phyloP scores from a whole-genome alignment of 2,797 vertebrate species.

The Spinus olivaceus region DNA sequence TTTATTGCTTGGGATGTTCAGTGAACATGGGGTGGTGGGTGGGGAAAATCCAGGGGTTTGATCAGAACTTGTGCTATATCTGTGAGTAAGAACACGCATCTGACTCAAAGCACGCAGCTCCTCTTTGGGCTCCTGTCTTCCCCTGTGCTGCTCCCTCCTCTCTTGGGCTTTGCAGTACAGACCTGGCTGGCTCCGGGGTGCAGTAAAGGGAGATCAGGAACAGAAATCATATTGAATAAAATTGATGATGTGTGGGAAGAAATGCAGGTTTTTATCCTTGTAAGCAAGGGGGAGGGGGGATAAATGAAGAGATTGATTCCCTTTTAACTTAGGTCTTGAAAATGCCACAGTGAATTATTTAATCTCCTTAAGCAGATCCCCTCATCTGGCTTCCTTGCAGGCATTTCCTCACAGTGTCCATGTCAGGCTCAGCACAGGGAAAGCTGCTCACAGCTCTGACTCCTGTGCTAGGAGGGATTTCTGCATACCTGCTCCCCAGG shows the following conservation, averaged over 20 bases:
- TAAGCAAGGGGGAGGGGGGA: rapidly evolving
- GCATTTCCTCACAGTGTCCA: not conserved
- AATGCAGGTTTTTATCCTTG: not conserved
- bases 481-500: not conserved
- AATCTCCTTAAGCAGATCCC: not conserved
- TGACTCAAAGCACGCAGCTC: not conserved
- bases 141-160: not conserved
- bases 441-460: not conserved
- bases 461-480: not conserved
- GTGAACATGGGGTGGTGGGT: not conserved
- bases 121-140: not conserved
- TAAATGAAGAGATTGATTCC: not conserved
- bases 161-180: not conserved
- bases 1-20: conserved; percentile 16
- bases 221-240: not conserved
- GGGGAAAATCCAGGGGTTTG: conserved; percentile 34
- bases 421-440: not conserved
- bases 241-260: not conserved
- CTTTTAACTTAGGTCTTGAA: not conserved
- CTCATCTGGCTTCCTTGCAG: not conserved
- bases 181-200: not conserved
- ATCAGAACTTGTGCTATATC: conserved; percentile 18
- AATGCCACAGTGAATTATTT: not conserved
- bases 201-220: not conserved
- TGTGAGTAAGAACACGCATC: conserved; percentile 11